Evolutionary conservation across 1,140 invertebrate species (phyloP).

Genomic region (Drosophila saltans): DNA sequence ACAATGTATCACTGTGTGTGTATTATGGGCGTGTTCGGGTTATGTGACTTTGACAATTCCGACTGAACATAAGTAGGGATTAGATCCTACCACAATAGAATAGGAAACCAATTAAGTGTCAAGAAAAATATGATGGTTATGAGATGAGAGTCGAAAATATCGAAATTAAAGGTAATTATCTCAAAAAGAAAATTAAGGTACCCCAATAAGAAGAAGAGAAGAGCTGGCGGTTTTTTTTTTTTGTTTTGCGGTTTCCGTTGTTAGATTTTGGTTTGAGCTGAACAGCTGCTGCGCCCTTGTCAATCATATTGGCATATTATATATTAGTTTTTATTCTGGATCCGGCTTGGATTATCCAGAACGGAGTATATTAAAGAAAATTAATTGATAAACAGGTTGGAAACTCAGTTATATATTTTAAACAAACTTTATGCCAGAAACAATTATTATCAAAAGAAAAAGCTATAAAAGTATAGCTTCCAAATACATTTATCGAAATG

Average conservation of each 20-base stretch:
- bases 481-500: no score
- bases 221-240: constrained; percentile 26
- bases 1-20: background rate
- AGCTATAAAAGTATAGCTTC: no score
- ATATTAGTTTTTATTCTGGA: background rate
- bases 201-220: constrained; percentile 14
- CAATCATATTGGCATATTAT: constrained; percentile 38
- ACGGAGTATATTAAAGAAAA: background rate
- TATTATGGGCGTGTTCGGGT: constrained; percentile 22
- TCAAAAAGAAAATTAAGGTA: constrained; percentile 59
- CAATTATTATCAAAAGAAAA: no score
- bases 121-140: constrained; percentile 66
- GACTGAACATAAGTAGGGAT: constrained; percentile 55
- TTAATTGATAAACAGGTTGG: no score
- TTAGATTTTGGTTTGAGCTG: constrained; percentile 3
- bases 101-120: constrained; percentile 44
- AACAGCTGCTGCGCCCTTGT: constrained; percentile 35
- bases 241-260: constrained; percentile 63
- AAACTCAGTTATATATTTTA: no score
- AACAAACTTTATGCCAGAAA: no score
- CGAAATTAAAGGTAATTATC: constrained; percentile 56
- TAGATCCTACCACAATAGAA: constrained; percentile 37
- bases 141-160: constrained; percentile 46
- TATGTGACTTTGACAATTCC: constrained; percentile 45
- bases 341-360: background rate